Conservation (phyloP, 2,113 vertebrate species). For the Hypomesus transpacificus region DNA sequence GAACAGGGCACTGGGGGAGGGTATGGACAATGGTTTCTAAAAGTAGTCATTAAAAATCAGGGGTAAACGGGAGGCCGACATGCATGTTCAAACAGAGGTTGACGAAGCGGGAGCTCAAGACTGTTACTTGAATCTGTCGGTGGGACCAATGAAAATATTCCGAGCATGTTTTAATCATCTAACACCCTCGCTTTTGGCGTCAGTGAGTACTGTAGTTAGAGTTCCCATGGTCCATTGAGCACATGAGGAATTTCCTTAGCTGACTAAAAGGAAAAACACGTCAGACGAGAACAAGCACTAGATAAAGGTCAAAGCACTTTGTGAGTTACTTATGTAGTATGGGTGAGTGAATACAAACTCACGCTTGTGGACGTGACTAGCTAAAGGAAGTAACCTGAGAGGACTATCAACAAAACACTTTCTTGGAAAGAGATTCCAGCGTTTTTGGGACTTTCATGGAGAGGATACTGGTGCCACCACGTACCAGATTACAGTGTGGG, state of each 20-base stretch:
- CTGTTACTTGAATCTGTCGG: neutral
- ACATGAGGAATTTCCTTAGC: neutral
- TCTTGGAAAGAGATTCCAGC: too few relatives aligned
- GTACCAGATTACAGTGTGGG: too few relatives aligned
- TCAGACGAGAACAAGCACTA: slow-evolving; percentile 35
- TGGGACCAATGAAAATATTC: slow-evolving; percentile 14
- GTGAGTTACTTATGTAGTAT: slow-evolving; percentile 16
- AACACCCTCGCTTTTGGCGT: slow-evolving; percentile 11
- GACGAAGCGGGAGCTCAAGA: neutral
- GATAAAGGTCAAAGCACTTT: slow-evolving; percentile 33
- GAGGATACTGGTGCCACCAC: too few relatives aligned
- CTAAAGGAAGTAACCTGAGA: neutral
- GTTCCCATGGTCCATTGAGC: slow-evolving; percentile 18
- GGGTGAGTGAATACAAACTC: neutral
- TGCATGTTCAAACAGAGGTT: neutral
- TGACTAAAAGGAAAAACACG: slow-evolving; percentile 42
- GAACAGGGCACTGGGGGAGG: too few relatives aligned
- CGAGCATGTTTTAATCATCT: slow-evolving; percentile 40
- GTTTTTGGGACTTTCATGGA: too few relatives aligned
- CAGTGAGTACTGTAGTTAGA: neutral
- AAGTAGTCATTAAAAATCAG: too few relatives aligned
- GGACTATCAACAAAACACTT: neutral
- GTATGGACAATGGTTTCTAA: too few relatives aligned
- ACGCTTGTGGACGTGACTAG: neutral
- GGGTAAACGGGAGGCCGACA: too few relatives aligned